Evolutionary conservation across 2,888 invertebrate species (phyloP).

Genomic region (Apotomis turbidana): DNA sequence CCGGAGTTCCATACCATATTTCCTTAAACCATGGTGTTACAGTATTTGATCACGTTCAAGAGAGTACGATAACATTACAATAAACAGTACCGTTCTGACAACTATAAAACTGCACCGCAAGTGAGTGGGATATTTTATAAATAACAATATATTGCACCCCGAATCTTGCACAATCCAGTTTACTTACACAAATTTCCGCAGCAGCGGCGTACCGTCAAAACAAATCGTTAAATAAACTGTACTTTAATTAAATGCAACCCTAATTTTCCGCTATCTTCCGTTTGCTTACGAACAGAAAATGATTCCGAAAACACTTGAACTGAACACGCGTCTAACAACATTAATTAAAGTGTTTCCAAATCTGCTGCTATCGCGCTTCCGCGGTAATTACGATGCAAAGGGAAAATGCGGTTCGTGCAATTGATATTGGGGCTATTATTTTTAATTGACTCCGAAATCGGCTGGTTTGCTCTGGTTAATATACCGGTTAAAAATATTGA

Average conservation of each 20-base stretch:
- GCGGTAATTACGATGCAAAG: conserved; percentile 78
- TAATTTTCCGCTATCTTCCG: conserved; percentile 39
- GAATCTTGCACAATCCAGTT: conserved; percentile 10
- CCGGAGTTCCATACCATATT: no score
- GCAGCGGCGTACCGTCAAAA: conserved; percentile 26
- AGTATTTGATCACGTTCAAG: no score
- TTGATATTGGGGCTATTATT: conserved; percentile 38
- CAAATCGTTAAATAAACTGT: conserved; percentile 42
- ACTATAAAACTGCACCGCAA: no score
- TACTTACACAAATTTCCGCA: conserved; percentile 28
- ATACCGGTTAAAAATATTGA: conserved; percentile 9
- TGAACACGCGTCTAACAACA: conserved; percentile 76
- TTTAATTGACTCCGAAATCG: conserved; percentile 42
- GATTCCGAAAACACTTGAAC: conserved; percentile 64
- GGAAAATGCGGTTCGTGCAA: conserved; percentile 53
- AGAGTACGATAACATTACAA: no score
- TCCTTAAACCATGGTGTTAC: no score
- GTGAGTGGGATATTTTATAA: no score
- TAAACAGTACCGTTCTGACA: no score
- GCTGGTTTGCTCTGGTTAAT: conserved; percentile 10
- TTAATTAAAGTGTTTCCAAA: conserved; percentile 81
- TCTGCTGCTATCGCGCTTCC: conserved; percentile 79
- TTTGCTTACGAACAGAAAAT: conserved; percentile 56
- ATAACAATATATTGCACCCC: not conserved
- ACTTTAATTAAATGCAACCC: conserved; percentile 41